Base-by-base conservation (phyloP, 2,113 vertebrate species). In the Pantherophis guttatus region DNA sequence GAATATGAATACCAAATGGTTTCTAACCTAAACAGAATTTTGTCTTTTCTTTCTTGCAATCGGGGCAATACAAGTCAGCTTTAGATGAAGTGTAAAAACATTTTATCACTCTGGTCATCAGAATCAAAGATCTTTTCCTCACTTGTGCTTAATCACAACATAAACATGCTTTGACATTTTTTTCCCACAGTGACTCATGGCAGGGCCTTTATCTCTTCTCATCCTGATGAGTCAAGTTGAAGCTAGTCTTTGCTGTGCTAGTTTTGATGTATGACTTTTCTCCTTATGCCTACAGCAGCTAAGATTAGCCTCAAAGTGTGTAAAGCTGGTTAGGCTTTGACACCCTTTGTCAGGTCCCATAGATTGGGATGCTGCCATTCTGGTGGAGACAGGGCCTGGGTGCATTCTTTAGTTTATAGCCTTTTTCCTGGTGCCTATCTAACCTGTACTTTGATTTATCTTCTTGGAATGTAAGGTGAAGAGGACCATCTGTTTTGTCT, bases 21-120 rank as follows among this genome's bases (percentile, higher is more conserved):
- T 89, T 58, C 91, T 21, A 94, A n/a, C 54, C 65, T 94, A 48
- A 70, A 4, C 70, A 15, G 88, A 91, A 58, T 91, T 90, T 92
- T 3, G 87, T 95, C 87, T 93, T 95, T 92, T 81, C 65, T 26
- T 94, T 92, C 93, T 93, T 94, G 85, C 39, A 93, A 44, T 90
- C 58, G 93, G 62, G 87, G 26, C 5, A 4, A 3, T 0, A 17
- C 93, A 92, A 58, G 62, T 58, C 39, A 85, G 53, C 8, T 88
- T 81, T 23, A 85, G 48, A 39, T 5, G 39, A 70, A 62, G 19
- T 33, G n/a, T 50, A 54, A 70, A 33, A 3, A 54, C 33, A 88
- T 65, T 81, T 65, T 24, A 62, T 17, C 48, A 62, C 1, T 62
- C 29, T 15, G 21, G 11, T 2, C 48, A 39, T 39, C 33, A 39